Evolutionary conservation across 2,113 vertebrate species (phyloP), one percentile per base, ranked within the genome.

Genomic region (Cyphomyrus discorhynchus): DNA sequence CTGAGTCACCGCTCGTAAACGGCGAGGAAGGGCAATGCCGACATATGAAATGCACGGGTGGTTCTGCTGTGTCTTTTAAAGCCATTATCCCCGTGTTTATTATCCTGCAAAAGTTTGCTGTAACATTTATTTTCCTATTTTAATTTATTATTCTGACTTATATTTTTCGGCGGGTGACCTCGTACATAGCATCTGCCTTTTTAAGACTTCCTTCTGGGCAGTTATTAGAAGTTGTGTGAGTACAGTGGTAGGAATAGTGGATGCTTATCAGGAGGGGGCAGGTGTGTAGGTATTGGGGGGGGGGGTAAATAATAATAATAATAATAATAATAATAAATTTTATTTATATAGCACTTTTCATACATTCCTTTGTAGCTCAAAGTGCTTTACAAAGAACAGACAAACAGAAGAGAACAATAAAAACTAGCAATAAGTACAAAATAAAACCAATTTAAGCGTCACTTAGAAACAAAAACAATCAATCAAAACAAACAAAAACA

Each of bases 41-140:
- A 39, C 50, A 35, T 87, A 15, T 87, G 50, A 52, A 87, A 27
- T 53, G 27, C 31, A 53, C 85, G 31, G 74, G n/a, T 31, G 70
- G 13, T 77, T 77, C 27, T 39, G 31, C 70, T 24, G 35, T 39
- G 13, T 77, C 27, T 80, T 42, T 42, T 19, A 80, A 80, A 80
- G 35, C 35, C 31, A 80, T 80, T 80, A 80, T 80, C 31, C 31
- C 31, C 1, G 4, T 80, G 74, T 35, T 80, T 80, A 80, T 80
- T 42, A 80, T 80, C 74, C 74, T 80, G 74, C 74, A 80, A 42
- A 80, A 80, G 74, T 80, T 80, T 80, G n/a, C 74, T 80, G 35
- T 80, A 80, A 19, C 74, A 42, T 80, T 80, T 70, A 70, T 70
- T 70, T 70, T 70, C 31, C n/a, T 15, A 27, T 70, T 80, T 42